Conservation (phyloP, 2,113 vertebrate genomes). For the Dasypus novemcinctus region DNA sequence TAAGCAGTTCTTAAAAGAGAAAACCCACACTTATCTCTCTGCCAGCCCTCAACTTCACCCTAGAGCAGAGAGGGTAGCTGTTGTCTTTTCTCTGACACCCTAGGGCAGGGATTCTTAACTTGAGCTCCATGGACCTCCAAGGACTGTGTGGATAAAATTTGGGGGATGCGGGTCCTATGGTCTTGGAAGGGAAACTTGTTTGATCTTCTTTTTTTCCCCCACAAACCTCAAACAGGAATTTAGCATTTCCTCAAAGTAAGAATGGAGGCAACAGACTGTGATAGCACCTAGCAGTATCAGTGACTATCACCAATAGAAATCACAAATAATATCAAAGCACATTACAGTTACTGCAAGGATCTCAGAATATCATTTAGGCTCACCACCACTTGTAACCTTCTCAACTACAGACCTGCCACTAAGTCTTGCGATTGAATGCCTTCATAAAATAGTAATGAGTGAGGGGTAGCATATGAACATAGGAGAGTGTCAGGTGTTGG, state of each 20-base stretch:
- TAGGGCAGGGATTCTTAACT: not conserved
- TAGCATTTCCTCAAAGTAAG: slow-evolving; percentile 23
- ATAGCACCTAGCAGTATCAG: not conserved
- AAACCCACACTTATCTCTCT: slow-evolving; percentile 70
- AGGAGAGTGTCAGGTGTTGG: too few species aligned
- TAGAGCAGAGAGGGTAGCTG: slow-evolving; percentile 11
- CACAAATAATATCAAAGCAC: slow-evolving; percentile 37
- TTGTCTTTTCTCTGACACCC: slow-evolving; percentile 47
- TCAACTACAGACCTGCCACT: not conserved
- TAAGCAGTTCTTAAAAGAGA: slow-evolving; percentile 77
- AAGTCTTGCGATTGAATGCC: not conserved
- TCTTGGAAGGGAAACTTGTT: not conserved
- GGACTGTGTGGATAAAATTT: not conserved
- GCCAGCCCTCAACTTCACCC: slow-evolving; percentile 47
- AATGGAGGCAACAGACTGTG: slow-evolving; percentile 18
- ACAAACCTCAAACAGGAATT: slow-evolving; percentile 26
- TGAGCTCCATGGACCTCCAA: not conserved
- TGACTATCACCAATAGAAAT: slow-evolving; percentile 29
- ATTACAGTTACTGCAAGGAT: not conserved
- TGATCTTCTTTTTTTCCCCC: not conserved
- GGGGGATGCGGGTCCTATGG: not conserved
- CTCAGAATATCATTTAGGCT: not conserved
- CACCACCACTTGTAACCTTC: not conserved
- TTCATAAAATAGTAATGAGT: slow-evolving; percentile 41
- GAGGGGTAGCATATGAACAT: too few species aligned